Conservation (phyloP, 2,113 vertebrate genomes). For the Lagopus leucura region DNA sequence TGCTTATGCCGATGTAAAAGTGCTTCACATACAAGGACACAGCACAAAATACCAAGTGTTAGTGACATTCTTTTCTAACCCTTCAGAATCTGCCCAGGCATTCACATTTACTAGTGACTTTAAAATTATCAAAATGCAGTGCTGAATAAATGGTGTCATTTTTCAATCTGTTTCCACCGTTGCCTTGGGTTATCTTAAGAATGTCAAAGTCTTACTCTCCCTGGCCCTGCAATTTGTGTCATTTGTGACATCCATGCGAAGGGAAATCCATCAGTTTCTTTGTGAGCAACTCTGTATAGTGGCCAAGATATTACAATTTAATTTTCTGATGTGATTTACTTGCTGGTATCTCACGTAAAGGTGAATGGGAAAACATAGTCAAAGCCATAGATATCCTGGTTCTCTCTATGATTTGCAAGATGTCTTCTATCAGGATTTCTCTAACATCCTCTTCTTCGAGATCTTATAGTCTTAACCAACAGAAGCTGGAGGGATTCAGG, state of each 20-base stretch:
- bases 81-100: not conserved
- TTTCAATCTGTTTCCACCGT: not conserved
- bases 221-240: constrained; percentile 11
- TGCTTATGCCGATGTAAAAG: not conserved
- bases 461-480: not conserved
- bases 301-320: not conserved
- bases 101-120: not conserved
- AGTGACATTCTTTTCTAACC: not conserved
- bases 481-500: not conserved
- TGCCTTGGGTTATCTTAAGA: constrained; percentile 16
- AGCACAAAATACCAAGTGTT: not conserved
- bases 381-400: not conserved
- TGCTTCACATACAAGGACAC: not conserved
- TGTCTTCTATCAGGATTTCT: not conserved
- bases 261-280: not conserved
- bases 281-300: not conserved
- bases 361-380: not conserved
- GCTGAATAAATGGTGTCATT: not conserved
- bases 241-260: not conserved
- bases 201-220: not conserved
- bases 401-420: accelerated
- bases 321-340: not conserved
- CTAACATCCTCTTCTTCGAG: not conserved
- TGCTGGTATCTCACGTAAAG: constrained; percentile 30
- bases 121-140: constrained; percentile 6